phyloP scores from a whole-genome alignment of 1,140 invertebrate genomes.

The Drosophila lacteicornis region DNA sequence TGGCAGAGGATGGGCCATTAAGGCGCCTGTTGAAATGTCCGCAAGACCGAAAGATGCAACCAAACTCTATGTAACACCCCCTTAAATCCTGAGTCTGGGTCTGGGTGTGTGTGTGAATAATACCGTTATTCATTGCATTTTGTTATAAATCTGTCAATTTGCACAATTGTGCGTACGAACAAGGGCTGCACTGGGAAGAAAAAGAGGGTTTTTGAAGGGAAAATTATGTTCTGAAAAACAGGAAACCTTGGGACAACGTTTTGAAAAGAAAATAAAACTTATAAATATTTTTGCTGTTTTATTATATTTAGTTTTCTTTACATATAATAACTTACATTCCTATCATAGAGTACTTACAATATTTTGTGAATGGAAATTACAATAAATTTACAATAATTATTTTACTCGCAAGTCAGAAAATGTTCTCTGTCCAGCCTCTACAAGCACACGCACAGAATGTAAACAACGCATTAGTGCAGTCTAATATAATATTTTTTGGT shows the following conservation, averaged over 20 bases:
- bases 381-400: too few species aligned
- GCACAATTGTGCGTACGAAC: slow-evolving; percentile 75
- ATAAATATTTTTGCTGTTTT: too few species aligned
- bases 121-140: slow-evolving; percentile 79
- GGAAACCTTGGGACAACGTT: background rate
- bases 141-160: slow-evolving; percentile 83
- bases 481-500: too few species aligned
- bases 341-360: too few species aligned
- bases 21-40: slow-evolving; percentile 65
- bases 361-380: too few species aligned
- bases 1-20: slow-evolving; percentile 42
- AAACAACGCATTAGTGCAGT: too few species aligned
- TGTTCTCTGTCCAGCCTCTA: too few species aligned
- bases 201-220: too few species aligned
- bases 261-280: too few species aligned
- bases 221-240: background rate
- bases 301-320: background rate
- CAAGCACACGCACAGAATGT: too few species aligned
- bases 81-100: background rate
- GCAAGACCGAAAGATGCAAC: slow-evolving; percentile 57
- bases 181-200: slow-evolving; percentile 38
- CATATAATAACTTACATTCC: too few species aligned
- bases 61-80: slow-evolving; percentile 15
- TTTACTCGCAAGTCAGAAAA: too few species aligned
- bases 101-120: slow-evolving; percentile 56